Evolutionary conservation across 2,797 vertebrate species (phyloP).

Genomic region (Acropternis orthonyx): DNA sequence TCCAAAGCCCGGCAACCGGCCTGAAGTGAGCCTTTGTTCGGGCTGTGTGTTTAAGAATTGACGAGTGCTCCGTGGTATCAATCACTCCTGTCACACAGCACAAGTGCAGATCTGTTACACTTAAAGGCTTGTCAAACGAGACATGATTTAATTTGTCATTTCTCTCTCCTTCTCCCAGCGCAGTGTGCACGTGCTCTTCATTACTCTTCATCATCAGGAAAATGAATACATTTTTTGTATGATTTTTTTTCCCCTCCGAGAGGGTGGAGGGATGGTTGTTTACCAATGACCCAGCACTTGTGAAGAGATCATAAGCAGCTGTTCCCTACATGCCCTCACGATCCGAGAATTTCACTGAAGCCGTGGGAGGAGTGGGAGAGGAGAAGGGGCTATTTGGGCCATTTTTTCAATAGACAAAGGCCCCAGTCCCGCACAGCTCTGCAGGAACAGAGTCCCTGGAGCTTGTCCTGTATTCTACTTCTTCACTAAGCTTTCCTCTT

Average conservation of each 20-base stretch:
- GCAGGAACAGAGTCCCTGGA: background rate
- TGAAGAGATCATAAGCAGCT: conserved; percentile 73
- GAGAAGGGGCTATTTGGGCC: background rate
- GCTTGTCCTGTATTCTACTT: background rate
- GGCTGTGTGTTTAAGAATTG: conserved; percentile 77
- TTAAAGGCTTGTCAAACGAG: conserved; percentile 73
- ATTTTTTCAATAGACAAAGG: conserved; percentile 52
- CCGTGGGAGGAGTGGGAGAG: conserved; percentile 40
- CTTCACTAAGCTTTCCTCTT: background rate
- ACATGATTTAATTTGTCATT: conserved; percentile 81
- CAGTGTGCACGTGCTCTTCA: conserved; percentile 70
- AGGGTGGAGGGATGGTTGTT: conserved; percentile 66
- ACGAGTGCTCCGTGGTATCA: conserved; percentile 76
- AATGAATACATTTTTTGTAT: conserved; percentile 74
- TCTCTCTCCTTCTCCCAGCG: conserved; percentile 49
- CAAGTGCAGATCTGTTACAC: conserved; percentile 78
- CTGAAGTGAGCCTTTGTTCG: conserved; percentile 81
- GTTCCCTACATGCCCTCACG: conserved; percentile 65
- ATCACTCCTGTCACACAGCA: conserved; percentile 75
- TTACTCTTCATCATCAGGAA: conserved; percentile 66
- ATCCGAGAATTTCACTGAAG: conserved; percentile 17
- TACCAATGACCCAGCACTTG: conserved; percentile 69
- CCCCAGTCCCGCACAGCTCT: background rate
- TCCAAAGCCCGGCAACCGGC: conserved; percentile 13
- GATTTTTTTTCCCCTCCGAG: background rate